Conservation (phyloP, 2,888 invertebrate genomes). For the Ariolimax columbianus region DNA sequence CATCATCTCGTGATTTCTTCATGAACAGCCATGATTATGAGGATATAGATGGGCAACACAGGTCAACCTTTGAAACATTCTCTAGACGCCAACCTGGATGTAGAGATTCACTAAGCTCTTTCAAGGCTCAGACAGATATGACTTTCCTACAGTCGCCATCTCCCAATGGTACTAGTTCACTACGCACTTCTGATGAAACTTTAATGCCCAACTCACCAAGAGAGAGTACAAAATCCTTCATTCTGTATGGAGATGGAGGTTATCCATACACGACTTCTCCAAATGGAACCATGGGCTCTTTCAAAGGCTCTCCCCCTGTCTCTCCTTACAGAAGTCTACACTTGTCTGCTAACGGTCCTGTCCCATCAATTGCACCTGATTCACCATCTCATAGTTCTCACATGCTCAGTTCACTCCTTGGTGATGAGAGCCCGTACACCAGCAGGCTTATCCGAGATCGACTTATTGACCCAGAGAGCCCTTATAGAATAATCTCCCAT, state of each 20-base stretch:
- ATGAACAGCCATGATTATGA: constrained; percentile 70
- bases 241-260: constrained; percentile 51
- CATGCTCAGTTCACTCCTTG: constrained; percentile 43
- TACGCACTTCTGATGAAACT: constrained; percentile 56
- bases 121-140: constrained; percentile 55
- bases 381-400: constrained; percentile 56
- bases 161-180: constrained; percentile 55
- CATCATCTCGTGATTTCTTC: constrained; percentile 61
- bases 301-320: constrained; percentile 53
- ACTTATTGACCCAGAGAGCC: constrained; percentile 52
- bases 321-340: constrained; percentile 53
- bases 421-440: constrained; percentile 56
- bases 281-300: constrained; percentile 54
- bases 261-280: constrained; percentile 55
- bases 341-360: constrained; percentile 38
- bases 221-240: constrained; percentile 56
- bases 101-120: constrained; percentile 59
- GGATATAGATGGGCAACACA: constrained; percentile 62
- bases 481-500: constrained; percentile 51
- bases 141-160: constrained; percentile 56
- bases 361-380: constrained; percentile 50
- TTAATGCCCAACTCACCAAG: constrained; percentile 57
- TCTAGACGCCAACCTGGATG: constrained; percentile 54
- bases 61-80: constrained; percentile 56
- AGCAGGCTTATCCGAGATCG: constrained; percentile 45